These are phyloP conservation scores for Euura saliciscinereae DNA, from an alignment of 1,140 invertebrate species.

Conservation along the genomic window DNA sequence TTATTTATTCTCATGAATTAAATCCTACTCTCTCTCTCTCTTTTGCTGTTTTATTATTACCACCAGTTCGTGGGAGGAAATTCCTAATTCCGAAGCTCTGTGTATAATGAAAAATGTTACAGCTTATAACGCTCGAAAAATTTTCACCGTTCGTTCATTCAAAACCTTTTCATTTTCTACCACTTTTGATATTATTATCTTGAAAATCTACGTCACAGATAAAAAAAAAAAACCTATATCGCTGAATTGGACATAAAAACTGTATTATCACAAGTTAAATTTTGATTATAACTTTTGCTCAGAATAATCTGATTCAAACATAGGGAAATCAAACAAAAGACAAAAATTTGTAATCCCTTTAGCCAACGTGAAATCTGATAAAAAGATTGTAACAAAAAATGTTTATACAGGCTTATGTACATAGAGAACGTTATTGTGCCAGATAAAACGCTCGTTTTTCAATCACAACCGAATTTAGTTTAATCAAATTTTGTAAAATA, in stretches of 20 bases:
- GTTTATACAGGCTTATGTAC: slow-evolving; percentile 1
- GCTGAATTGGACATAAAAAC: too few relatives aligned
- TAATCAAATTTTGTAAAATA: not conserved
- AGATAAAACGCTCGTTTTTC: not conserved
- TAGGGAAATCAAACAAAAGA: not conserved
- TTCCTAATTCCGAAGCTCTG: not conserved
- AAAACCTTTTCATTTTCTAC: too few relatives aligned
- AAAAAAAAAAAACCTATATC: too few relatives aligned
- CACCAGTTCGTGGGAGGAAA: not conserved
- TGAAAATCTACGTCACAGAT: not conserved
- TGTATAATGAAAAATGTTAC: too few relatives aligned
- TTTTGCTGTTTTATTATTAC: not conserved
- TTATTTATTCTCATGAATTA: not conserved
- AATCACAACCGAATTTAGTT: not conserved
- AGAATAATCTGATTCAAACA: not conserved
- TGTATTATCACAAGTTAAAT: not conserved
- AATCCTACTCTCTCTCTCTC: not conserved
- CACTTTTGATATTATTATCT: not conserved
- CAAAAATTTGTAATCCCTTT: not conserved
- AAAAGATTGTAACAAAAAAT: not conserved
- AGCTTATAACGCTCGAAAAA: too few relatives aligned
- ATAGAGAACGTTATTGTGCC: not conserved
- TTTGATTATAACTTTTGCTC: slow-evolving; percentile 1
- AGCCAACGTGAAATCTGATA: not conserved
- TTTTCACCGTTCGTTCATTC: too few relatives aligned